A percentile compares a stretch with the other conserved stretches of the same genome.
Evolutionary conservation across 2,888 invertebrate genomes (phyloP).

Genomic region (Pristionchus mayeri): DNA sequence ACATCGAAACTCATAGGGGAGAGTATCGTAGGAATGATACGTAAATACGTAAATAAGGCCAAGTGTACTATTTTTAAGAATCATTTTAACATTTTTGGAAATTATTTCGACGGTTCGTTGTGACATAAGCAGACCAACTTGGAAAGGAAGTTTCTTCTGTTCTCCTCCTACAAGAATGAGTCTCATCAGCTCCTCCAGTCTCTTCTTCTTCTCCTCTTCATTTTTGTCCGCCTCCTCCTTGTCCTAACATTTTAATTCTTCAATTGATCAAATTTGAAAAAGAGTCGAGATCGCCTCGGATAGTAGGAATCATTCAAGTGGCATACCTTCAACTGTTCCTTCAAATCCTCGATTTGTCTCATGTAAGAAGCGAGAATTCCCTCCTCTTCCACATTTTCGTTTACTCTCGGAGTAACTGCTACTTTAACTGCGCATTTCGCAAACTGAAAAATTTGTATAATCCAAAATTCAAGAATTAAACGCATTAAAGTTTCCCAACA

Average conservation of each 20-base stretch:
- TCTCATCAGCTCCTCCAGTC: constrained; percentile 37
- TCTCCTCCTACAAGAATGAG: constrained; percentile 41
- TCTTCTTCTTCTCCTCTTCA: constrained; percentile 42
- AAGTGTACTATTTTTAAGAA: neutral
- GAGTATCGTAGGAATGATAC: neutral
- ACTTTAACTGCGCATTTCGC: constrained; percentile 44
- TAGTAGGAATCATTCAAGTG: too few species aligned
- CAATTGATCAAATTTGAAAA: neutral
- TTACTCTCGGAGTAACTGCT: neutral
- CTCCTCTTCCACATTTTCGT: constrained; percentile 40
- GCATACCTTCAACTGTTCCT: constrained; percentile 47
- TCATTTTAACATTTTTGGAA: neutral
- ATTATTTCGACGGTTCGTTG: neutral
- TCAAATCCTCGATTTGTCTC: constrained; percentile 43
- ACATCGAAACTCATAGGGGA: too few species aligned
- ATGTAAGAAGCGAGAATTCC: constrained; percentile 12
- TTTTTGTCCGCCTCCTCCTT: constrained; percentile 9
- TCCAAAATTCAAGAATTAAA: too few species aligned
- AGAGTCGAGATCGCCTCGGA: neutral
- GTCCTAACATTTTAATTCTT: neutral
- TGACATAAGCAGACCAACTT: neutral
- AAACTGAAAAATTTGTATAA: constrained; percentile 44
- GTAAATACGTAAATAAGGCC: neutral
- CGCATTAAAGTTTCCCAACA: too few species aligned
- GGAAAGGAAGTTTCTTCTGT: neutral